Percentiles rank a stretch among this genome's conserved stretches.
phyloP scores from a whole-genome alignment of 2,888 invertebrate species.

The Spodoptera exigua region DNA sequence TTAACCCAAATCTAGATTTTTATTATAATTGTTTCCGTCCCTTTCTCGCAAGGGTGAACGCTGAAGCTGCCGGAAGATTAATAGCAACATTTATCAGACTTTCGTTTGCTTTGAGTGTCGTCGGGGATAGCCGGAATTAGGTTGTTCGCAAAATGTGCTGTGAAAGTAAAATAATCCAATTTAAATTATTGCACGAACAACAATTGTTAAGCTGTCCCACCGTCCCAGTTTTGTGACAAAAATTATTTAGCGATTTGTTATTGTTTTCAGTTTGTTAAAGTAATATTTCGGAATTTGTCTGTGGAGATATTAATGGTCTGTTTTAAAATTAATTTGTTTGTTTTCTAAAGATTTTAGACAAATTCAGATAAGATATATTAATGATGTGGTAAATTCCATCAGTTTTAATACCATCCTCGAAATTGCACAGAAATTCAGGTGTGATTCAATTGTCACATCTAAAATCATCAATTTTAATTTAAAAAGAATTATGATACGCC shows the following conservation, averaged over 20 bases:
- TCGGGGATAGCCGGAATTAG: slow-evolving; percentile 82
- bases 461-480: too few relatives aligned
- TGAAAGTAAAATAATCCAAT: slow-evolving; percentile 79
- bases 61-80: slow-evolving; percentile 76
- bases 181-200: slow-evolving; percentile 73
- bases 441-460: too few relatives aligned
- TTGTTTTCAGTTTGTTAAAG: slow-evolving; percentile 26
- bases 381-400: too few relatives aligned
- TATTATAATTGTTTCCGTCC: slow-evolving; percentile 69
- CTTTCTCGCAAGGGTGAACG: slow-evolving; percentile 69
- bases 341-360: too few relatives aligned
- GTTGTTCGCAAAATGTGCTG: slow-evolving; percentile 78
- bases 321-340: too few relatives aligned
- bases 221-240: slow-evolving; percentile 50
- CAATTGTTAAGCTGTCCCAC: slow-evolving; percentile 57
- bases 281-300: too few relatives aligned
- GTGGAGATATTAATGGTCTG: too few relatives aligned
- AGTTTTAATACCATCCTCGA: too few relatives aligned
- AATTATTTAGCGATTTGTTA: slow-evolving; percentile 46
- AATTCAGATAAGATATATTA: too few relatives aligned
- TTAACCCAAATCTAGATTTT: slow-evolving; percentile 73
- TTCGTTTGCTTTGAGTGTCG: slow-evolving; percentile 85
- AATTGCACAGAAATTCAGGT: too few relatives aligned
- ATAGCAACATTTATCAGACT: slow-evolving; percentile 84
- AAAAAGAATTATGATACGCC: too few relatives aligned